These are phyloP conservation scores for Heliconius eleuchia DNA, from an alignment of 1,140 invertebrate genomes.

Conservation along the genomic window DNA sequence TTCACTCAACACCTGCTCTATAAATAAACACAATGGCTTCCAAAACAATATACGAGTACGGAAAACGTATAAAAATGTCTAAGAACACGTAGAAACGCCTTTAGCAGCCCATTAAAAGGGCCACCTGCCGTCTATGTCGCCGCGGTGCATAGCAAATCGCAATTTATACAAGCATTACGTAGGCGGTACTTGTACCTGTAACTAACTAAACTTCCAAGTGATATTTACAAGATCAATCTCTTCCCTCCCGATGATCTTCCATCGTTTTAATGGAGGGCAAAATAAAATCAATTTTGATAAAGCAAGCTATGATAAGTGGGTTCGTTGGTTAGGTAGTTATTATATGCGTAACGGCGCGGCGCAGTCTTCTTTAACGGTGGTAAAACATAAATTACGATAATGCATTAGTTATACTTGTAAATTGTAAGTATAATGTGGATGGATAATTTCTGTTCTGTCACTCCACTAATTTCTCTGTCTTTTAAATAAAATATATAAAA, in stretches of 20 bases:
- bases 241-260: conserved; percentile 20
- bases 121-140: conserved; percentile 63
- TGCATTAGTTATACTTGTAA: background rate
- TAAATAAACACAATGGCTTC: background rate
- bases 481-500: no score
- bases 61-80: conserved; percentile 28
- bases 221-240: conserved; percentile 26
- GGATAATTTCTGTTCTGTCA: background rate
- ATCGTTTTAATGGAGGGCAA: conserved; percentile 30
- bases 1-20: background rate
- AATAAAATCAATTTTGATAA: conserved; percentile 29
- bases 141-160: conserved; percentile 63
- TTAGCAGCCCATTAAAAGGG: conserved; percentile 38
- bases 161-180: conserved; percentile 63
- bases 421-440: background rate
- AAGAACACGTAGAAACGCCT: conserved; percentile 21
- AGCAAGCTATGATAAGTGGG: conserved; percentile 20
- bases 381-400: background rate
- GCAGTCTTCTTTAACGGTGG: background rate
- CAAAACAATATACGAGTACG: conserved; percentile 15
- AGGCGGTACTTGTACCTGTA: conserved; percentile 44
- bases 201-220: conserved; percentile 28
- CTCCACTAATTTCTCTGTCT: no score
- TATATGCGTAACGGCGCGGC: background rate
- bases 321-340: background rate